Evolutionary conservation across 2,888 invertebrate genomes (phyloP).

Genomic region (Polia nebulosa): DNA sequence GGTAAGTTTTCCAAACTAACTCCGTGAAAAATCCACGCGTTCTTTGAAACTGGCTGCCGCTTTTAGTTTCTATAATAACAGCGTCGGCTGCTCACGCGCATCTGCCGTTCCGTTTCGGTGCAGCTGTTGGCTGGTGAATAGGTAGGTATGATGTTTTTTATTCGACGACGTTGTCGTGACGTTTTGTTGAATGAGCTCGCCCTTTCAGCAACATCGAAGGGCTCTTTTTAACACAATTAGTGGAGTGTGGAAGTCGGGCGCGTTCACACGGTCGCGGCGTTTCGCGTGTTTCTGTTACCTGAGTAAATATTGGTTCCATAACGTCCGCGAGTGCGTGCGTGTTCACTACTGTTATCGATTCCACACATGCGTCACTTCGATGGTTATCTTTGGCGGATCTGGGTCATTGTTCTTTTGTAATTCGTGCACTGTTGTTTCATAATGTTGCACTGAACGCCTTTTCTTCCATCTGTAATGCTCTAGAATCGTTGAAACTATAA

Average conservation of each 20-base stretch:
- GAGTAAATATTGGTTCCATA: constrained; percentile 88
- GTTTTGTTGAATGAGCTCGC: constrained; percentile 77
- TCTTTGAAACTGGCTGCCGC: constrained; percentile 72
- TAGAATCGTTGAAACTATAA: constrained; percentile 29
- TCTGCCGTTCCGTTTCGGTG: constrained; percentile 86
- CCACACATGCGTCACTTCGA: constrained; percentile 89
- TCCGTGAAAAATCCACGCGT: constrained; percentile 72
- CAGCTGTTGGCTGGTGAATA: constrained; percentile 87
- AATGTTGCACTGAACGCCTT: constrained; percentile 69
- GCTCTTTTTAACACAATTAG: constrained; percentile 80
- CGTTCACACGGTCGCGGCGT: constrained; percentile 82
- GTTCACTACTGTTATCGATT: constrained; percentile 89
- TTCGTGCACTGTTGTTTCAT: constrained; percentile 76
- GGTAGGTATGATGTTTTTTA: constrained; percentile 84
- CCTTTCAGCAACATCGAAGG: constrained; percentile 76
- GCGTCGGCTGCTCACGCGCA: constrained; percentile 84
- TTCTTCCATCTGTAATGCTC: constrained; percentile 57
- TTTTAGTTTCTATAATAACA: constrained; percentile 81
- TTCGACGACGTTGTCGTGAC: constrained; percentile 75
- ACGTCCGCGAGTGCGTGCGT: constrained; percentile 86
- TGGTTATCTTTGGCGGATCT: constrained; percentile 89
- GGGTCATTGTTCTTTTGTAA: constrained; percentile 90
- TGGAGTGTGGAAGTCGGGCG: constrained; percentile 67
- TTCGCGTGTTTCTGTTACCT: constrained; percentile 85
- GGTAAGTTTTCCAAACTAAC: constrained; percentile 81